These are phyloP conservation scores for Habrosyne pyritoides DNA, from an alignment of 2,888 invertebrate species.

Conservation along the genomic window DNA sequence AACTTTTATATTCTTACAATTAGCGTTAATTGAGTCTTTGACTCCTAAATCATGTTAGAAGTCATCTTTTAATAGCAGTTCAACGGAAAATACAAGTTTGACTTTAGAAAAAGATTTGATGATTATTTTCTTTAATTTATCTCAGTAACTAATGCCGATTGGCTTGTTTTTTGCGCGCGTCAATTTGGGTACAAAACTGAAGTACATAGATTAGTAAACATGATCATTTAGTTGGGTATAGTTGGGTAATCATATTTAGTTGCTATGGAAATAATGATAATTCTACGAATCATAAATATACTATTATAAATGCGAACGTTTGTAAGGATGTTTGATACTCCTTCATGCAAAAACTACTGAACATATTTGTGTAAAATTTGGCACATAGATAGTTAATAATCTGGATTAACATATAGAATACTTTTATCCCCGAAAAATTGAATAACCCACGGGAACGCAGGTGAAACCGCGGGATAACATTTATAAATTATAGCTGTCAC, in stretches of 20 bases:
- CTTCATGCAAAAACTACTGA: too few species aligned
- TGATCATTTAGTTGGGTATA: constrained; percentile 12
- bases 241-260: not conserved
- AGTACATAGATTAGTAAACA: constrained; percentile 9
- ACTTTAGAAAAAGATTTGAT: constrained; percentile 9
- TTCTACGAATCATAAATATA: too few species aligned
- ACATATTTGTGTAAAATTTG: too few species aligned
- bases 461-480: too few species aligned
- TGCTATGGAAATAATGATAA: not conserved
- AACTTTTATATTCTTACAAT: constrained; percentile 27
- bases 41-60: not conserved
- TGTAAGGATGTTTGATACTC: too few species aligned
- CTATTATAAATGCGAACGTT: too few species aligned
- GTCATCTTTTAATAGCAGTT: constrained; percentile 8
- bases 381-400: too few species aligned
- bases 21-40: not conserved
- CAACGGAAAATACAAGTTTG: constrained; percentile 15
- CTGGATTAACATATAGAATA: too few species aligned
- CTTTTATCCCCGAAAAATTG: too few species aligned
- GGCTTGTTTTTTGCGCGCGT: constrained; percentile 10
- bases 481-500: too few species aligned
- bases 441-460: too few species aligned
- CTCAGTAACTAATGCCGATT: constrained; percentile 6
- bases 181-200: constrained; percentile 12
- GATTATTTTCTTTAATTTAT: constrained; percentile 21